Evolutionary conservation across 1,140 invertebrate genomes (phyloP).

Genomic region (Lithobius niger): DNA sequence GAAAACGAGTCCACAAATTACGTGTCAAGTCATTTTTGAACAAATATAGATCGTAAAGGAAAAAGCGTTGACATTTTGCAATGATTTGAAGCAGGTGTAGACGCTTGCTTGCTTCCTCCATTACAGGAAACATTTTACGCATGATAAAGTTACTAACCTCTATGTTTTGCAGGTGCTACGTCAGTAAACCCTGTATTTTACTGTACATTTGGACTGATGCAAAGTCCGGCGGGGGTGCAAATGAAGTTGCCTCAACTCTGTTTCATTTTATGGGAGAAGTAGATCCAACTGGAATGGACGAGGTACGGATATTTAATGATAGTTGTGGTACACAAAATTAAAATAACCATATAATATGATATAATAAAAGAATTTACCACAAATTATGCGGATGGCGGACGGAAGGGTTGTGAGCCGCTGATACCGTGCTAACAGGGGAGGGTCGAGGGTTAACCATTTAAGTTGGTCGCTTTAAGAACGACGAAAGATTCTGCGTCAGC

Average conservation of each 20-base stretch:
- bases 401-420: no score
- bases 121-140: slow-evolving; percentile 27
- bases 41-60: slow-evolving; percentile 20
- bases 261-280: neutral
- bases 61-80: slow-evolving; percentile 20
- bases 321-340: neutral
- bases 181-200: neutral
- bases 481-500: no score
- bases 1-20: slow-evolving; percentile 21
- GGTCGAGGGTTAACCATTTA: no score
- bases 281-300: neutral
- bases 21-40: slow-evolving; percentile 25
- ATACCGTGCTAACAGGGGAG: no score
- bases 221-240: neutral
- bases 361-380: no score
- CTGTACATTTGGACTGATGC: neutral
- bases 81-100: slow-evolving; percentile 31
- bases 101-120: slow-evolving; percentile 22
- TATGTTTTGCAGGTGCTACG: neutral
- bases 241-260: neutral
- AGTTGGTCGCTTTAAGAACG: no score
- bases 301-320: neutral
- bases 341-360: slow-evolving; percentile 3
- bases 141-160: slow-evolving; percentile 21
- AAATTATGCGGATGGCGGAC: no score